Percentiles rank a stretch among this genome's conserved stretches.
Evolutionary conservation across 2,113 vertebrate genomes (phyloP).

Genomic region (Empidonax traillii): DNA sequence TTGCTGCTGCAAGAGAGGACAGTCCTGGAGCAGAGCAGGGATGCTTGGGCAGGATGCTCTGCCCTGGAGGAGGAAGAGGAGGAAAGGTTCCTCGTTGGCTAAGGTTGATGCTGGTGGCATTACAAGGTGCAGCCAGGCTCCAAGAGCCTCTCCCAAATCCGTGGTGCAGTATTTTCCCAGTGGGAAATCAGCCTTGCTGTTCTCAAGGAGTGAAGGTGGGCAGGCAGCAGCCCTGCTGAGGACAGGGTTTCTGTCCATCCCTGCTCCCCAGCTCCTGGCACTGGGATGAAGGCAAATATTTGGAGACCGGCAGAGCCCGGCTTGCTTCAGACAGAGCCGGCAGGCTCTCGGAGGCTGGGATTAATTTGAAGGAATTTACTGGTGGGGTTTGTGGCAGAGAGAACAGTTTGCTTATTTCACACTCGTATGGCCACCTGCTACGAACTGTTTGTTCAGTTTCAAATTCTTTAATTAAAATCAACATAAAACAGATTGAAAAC

Average conservation of each 20-base stretch:
- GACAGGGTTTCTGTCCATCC: not conserved
- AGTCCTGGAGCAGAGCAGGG: not conserved
- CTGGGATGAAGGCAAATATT: constrained; percentile 60
- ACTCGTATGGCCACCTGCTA: constrained; percentile 82
- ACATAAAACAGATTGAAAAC: constrained; percentile 86
- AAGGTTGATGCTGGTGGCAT: fast-evolving
- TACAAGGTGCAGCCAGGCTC: not conserved
- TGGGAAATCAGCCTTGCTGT: not conserved
- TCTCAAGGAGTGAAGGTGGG: not conserved
- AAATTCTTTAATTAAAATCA: constrained; percentile 85
- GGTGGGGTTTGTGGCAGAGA: constrained; percentile 76
- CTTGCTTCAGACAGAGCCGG: constrained; percentile 40
- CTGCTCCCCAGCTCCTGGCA: not conserved
- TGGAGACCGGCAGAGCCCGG: not conserved
- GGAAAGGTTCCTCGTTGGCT: not conserved
- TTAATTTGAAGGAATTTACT: constrained; percentile 80
- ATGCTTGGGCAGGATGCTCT: not conserved
- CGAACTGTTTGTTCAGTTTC: constrained; percentile 82
- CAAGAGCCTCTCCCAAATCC: fast-evolving
- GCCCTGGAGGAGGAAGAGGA: not conserved
- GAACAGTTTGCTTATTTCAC: constrained; percentile 86
- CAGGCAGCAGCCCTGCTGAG: fast-evolving
- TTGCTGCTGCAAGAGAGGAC: not conserved
- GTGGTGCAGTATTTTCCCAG: fast-evolving
- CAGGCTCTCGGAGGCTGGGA: constrained; percentile 69